Base-by-base conservation (phyloP, 2,888 invertebrate species). In the Macrophya alboannulata region DNA sequence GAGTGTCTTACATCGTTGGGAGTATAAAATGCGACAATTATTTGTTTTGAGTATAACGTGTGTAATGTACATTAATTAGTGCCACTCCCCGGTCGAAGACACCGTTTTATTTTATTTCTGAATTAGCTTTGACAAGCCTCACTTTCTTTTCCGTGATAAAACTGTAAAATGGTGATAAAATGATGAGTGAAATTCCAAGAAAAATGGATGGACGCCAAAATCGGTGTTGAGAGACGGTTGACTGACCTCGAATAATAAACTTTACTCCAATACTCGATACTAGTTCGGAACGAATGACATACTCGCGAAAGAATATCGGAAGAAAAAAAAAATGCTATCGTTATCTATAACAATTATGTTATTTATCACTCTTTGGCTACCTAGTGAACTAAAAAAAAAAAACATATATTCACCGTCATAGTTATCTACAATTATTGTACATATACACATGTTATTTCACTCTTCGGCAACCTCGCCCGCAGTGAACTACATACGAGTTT, bases 161-260 rank as follows among this genome's bases (percentile, higher is more conserved):
- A 62, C 62, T 25, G 1, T 37, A 10, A 68, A 37, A 68, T 12
- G 31, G 37, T 37, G 1, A 68, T 37, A 37, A 68, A 68, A 68
- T 37, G 25, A 17, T 5, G 37, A 37, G 37, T 37, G 37, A 25
- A 68, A 17, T 68, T 62, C 25, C 25, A 8, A 12, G 4, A 62
- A 62, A 12, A 62, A 25, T 62, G 12, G 15, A 48, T 21, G 48
- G 31, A 48, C 17, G 4, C 17, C 48, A 10, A 45, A 76, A 76
- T 76, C n/a, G 21, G 17, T 76, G 15, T 37, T 37, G n/a, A 43
- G 37, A 55, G 37, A 31, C 31, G 77, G 37, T 37, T 77, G 51
- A 37, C 10, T 55, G 55, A 51, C 55, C 37, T 37, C 8, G 37
- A 31, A n/a, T n/a, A 31, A 77, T 77, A 31, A 77, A 55, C 77